Base-by-base conservation (phyloP, 2,888 invertebrate genomes). In the Galerucella nymphaeae region DNA sequence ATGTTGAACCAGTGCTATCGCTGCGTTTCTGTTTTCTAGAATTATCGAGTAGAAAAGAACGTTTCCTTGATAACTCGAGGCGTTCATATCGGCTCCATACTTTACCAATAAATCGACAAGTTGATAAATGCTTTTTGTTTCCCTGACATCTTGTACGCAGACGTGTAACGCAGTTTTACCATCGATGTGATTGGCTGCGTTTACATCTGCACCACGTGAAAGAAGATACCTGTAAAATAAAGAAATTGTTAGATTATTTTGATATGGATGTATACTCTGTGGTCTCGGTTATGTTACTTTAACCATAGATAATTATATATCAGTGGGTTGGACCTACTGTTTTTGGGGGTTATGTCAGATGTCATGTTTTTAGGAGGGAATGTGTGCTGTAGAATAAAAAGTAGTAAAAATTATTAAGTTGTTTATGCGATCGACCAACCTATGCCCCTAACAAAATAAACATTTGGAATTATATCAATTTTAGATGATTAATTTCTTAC, bases 101-200 rank as follows among this genome's bases (percentile, higher is more conserved):
- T 77, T 74, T 10, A 85, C 78, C 48, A 86, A 84, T 58, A 87
- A 84, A 58, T 87, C 85, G 50, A 92, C 85, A 76, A 91, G 85
- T 72, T 87, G 85, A 78, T 89, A 87, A 79, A 91, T 90, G 53
- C 86, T 86, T n/a, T 86, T 84, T 2, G 87, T 82, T 50, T 86
- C 87, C n/a, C 87, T 84, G 55, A 90, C 87, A 76, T 87, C 88
- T 81, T 91, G 90, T 2, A 91, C 90, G 59, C 91, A 91, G 70
- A 91, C 87, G 79, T 92, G 92, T n/a, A 92, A 84, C 0, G 90
- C 90, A 14, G 86, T 84, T 80, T 84, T 87, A 16, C 87, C 87
- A 73, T 85, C 84, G 55, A 85, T 83, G 71, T 83, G 82, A 71
- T 85, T 85, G 13, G 80, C 77, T 2, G 83, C 79, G 72, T 86